Base-by-base conservation (phyloP, 1,140 invertebrate genomes). In the Atta texana region DNA sequence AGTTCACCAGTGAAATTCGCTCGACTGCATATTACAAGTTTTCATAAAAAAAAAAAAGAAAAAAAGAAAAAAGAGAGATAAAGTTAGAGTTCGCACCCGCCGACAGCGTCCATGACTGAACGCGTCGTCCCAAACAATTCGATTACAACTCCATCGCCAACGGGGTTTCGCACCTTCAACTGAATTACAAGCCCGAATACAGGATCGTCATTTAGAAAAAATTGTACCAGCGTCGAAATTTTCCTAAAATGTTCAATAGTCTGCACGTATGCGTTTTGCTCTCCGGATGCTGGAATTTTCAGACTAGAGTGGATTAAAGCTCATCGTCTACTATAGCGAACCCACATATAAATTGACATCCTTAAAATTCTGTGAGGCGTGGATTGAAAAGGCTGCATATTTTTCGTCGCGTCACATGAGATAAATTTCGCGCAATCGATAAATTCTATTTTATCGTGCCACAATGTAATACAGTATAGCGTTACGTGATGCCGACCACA, bases 351-450 rank as follows among this genome's bases (percentile, higher is more conserved):
- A 74, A 72, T 82, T 49, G 63, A 24, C 75, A 44, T n/a, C 3
- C 75, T 24, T 39, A 75, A 39, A 81, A 78, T 76, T 76, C 44
- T 39, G 28, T 5, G 39, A 80, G 75, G 16, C 72, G 76, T 63
- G 61, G 59, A 24, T 0, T 49, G 57, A 63, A 49, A n/a, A 21
- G 49, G 34, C n/a, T 69, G 57, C 44, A 31, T n/a, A 71, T 44
- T 51, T 59, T 84, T 72, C 63, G 72, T 87, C 61, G 66, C 66
- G 77, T 74, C 69, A 81, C 88, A 88, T 87, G 84, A 85, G 88
- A 90, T 90, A 87, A 89, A 81, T 87, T 82, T 57, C 55, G 68
- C 80, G 59, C 69, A 87, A 90, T 90, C 89, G 55, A 87, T 89
- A 81, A 81, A 90, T 86, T 88, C 77, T 74, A 61, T 88, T 90